Evolutionary conservation across 2,797 vertebrate species (phyloP), one percentile per base, ranked within the genome.

Genomic region (Echiichthys vipera): DNA sequence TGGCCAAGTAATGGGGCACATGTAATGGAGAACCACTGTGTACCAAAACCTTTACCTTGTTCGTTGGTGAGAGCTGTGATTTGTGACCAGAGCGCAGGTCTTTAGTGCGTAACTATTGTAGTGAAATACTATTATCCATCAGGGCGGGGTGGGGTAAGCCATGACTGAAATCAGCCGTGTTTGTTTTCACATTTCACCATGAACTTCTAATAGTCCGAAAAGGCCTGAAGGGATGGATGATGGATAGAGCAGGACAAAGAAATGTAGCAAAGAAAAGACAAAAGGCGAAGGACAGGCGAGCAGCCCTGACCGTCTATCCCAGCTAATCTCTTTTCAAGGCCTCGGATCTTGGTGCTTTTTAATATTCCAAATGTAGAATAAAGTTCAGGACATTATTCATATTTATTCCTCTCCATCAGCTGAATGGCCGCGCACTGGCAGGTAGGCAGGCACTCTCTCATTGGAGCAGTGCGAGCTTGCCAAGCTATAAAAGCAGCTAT

Each of bases 401-500:
- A 46, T 89, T 85, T 88, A 78, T 89, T 88, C 64, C 65, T 81
- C 84, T 86, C 75, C 73, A 81, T 88, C 86, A 82, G 82, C 66
- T 79, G 73, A 84, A 85, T 82, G 80, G 86, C 57, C 53, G 18
- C 37, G 63, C 47, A 54, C 84, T 86, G 86, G 87, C 89, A 88
- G 88, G 84, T 89, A 89, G 84, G 73, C 72, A 80, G 83, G 72
- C 88, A 62, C 80, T 87, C 86, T 83, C 74, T 87, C 86, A 78
- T 65, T 86, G 85, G 80, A 84, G 77, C 80, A 5, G 65, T 43
- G 65, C 20, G 20, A 77, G 84, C 82, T 71, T 75, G 91, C 91
- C 89, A 91, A 89, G 85, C 75, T 74, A 71, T 91, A 91, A 93
- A 91, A 89, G 77, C 67, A 54, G 85, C 86, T 30, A 84, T 93